These are phyloP conservation scores for Pseudorhombus dupliciocellatus DNA, from an alignment of 2,113 vertebrate species.

Conservation along the genomic window DNA sequence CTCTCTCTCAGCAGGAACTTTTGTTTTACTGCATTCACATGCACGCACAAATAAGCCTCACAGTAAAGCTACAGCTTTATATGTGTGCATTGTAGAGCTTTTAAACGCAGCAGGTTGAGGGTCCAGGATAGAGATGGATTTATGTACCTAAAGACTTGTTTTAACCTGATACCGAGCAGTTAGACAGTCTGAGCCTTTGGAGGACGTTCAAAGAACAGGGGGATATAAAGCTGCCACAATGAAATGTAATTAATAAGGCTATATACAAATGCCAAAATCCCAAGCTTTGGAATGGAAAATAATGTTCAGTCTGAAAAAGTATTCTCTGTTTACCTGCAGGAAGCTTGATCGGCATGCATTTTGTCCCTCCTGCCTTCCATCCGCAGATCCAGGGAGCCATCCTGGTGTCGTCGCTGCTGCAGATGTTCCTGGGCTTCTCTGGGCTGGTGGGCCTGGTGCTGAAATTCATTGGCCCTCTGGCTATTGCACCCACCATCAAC, in stretches of 20 bases:
- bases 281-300: not conserved
- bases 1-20: not conserved
- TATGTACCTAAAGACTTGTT: not conserved
- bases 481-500: slow-evolving; percentile 84
- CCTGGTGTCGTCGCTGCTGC: slow-evolving; percentile 78
- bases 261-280: not conserved
- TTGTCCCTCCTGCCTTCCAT: not conserved
- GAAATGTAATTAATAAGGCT: not conserved
- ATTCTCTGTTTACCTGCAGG: not conserved
- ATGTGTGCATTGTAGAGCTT: not conserved
- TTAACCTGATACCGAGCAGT: not conserved
- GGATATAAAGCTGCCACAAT: not conserved
- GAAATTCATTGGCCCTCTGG: slow-evolving; percentile 80
- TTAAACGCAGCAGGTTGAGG: not conserved
- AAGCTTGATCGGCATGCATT: not conserved
- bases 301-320: not conserved
- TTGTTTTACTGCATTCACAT: not conserved
- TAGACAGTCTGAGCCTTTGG: not conserved
- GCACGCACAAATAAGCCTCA: not conserved
- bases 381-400: slow-evolving; percentile 84
- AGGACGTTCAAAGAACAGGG: not conserved
- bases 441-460: slow-evolving; percentile 81
- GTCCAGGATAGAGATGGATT: no score
- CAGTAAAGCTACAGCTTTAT: not conserved
- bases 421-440: slow-evolving; percentile 79